Evolutionary conservation across 2,113 vertebrate genomes (phyloP), one percentile per base, ranked within the genome.

Genomic region (Sisor rabdophorus): DNA sequence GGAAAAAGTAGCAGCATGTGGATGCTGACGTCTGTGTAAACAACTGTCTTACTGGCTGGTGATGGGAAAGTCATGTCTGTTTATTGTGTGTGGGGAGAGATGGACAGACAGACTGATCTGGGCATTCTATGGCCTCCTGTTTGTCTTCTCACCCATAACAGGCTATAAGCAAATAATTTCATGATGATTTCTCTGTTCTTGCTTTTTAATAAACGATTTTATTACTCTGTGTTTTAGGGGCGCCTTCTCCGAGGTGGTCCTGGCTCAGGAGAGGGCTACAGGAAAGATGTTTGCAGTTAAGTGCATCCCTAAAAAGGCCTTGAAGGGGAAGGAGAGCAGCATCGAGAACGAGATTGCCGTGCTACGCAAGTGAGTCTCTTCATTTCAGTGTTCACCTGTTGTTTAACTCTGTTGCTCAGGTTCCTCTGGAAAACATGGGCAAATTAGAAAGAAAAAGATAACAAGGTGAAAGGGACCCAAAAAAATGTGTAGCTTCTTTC

Each of bases 301-400:
- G 86, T 98, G 96, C 86, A 98, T 98, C 82, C 95, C 96, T 4
- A 98, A 98, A 92, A 98, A 98, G 86, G 96, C 96, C 1, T 92
- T 98, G 86, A 98, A 98, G 84, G 96, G 96, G 79, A 98, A 98
- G 76, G 96, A 98, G 82, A 98, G 94, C 94, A 98, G 96, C 90
- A 97, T 98, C 61, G 96, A 98, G 86, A 98, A 98, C 44, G 96
- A 98, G 89, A 98, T 98, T 1, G 94, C 95, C 0, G 96, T 98
- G 24, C 91, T 98, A 79, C 94, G 94, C 81, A 98, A 90, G 96
- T 98, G 87, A 95, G 96, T 90, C 53, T 30, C n/a, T 12, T 22
- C 13, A 28, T 22, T 58, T n/a, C n/a, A 20, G 3, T 8, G 17
- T n/a, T 70, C 72, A 63, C 59, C 52, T 76, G 50, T 40, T 40